These are phyloP conservation scores for Pachycephala philippinensis DNA, from an alignment of 2,113 vertebrate genomes.

Conservation along the genomic window DNA sequence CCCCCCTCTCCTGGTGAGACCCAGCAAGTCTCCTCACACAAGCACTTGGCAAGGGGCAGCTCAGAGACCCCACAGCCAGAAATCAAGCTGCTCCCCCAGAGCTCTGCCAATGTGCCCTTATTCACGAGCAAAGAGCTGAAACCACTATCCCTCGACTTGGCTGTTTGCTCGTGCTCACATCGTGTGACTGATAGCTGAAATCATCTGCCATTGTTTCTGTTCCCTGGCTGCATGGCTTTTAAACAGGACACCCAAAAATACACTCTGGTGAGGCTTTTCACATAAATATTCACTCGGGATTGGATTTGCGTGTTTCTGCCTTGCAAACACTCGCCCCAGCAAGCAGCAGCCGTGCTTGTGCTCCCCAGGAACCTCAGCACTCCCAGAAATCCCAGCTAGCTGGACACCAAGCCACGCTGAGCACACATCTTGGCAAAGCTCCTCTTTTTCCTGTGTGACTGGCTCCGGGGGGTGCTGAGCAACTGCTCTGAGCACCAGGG, in stretches of 20 bases:
- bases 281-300: background rate
- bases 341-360: background rate
- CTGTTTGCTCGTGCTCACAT: background rate
- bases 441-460: background rate
- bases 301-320: background rate
- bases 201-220: constrained; percentile 47
- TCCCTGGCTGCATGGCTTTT: background rate
- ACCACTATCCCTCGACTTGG: background rate
- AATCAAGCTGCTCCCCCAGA: background rate
- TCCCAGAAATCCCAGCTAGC: background rate
- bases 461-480: background rate
- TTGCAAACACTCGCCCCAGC: background rate
- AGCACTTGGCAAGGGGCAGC: constrained; percentile 1
- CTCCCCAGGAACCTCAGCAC: background rate
- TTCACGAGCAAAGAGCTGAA: background rate
- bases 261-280: background rate
- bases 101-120: background rate
- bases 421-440: constrained; percentile 27
- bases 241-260: constrained; percentile 43
- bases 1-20: background rate
- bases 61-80: background rate
- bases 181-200: constrained; percentile 6
- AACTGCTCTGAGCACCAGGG: background rate
- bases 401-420: background rate
- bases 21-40: constrained; percentile 15